phyloP scores from a whole-genome alignment of 1,140 invertebrate species.

The Drosophila nasuta region DNA sequence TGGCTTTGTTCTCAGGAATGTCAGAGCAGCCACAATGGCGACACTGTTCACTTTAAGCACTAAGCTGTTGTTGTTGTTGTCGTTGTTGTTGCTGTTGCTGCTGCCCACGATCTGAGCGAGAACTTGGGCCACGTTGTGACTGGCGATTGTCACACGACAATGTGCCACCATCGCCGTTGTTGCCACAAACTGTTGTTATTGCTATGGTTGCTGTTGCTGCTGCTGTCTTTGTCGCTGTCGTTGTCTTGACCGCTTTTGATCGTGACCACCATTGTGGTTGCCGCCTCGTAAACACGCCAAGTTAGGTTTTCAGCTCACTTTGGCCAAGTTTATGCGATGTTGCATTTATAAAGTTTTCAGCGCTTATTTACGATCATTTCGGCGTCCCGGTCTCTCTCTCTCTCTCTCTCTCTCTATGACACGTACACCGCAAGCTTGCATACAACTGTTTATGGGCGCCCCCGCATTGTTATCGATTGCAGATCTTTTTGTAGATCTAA shows the following conservation, averaged over 20 bases:
- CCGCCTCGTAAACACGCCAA: conserved; percentile 79
- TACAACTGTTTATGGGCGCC: conserved; percentile 7
- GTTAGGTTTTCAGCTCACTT: conserved; percentile 41
- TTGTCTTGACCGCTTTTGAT: conserved; percentile 77
- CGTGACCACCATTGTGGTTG: conserved; percentile 81
- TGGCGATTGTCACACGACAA: conserved; percentile 75
- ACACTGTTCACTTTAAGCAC: conserved; percentile 24
- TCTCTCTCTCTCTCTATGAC: conserved; percentile 14
- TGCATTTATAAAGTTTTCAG: conserved; percentile 80
- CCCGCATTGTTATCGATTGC: conserved; percentile 44
- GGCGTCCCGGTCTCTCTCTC: conserved; percentile 10
- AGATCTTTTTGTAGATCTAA: conserved; percentile 21
- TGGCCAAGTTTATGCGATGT: conserved; percentile 74
- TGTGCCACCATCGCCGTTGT: conserved; percentile 49
- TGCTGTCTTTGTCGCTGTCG: conserved; percentile 17
- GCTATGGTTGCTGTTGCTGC: conserved; percentile 15
- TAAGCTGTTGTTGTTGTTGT: not conserved
- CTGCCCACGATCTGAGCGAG: conserved; percentile 58
- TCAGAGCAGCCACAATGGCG: conserved; percentile 65
- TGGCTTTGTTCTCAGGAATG: conserved; percentile 57
- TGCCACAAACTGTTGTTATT: conserved; percentile 28
- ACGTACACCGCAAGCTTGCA: conserved; percentile 41
- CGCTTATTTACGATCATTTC: conserved; percentile 78
- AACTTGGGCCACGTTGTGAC: conserved; percentile 43
- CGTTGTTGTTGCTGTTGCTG: too few relatives aligned